Base-by-base conservation (phyloP, 2,113 vertebrate species). In the Osmerus mordax region DNA sequence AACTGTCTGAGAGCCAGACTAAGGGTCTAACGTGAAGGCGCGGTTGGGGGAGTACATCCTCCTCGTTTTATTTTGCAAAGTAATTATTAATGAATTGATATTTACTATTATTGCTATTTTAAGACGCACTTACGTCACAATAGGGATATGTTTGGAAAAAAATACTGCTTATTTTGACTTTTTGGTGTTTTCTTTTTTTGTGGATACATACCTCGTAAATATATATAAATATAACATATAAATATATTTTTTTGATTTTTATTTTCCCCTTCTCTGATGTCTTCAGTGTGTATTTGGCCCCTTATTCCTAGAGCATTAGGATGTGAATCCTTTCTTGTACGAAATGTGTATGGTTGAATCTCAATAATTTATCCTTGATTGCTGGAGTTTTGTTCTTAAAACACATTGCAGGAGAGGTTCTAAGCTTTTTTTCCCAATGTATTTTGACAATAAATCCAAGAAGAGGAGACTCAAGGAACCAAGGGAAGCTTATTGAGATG, bases 161-260 rank as follows among this genome's bases (percentile, higher is more conserved):
- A 83, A 83, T 78, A 90, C 86, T 82, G 87, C 83, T 84, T 81
- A 81, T 85, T 88, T 90, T 85, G 75, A 85, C 83, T 76, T 78
- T 78, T 85, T 81, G 70, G 72, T 80, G 75, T 83, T 84, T 87
- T 80, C 41, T 78, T 84, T 84, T 75, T 83, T 88, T 87, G 91
- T 91, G 89, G 81, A 92, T 83, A 90, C 87, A 91, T 92, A 91
- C 92, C 92, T 93, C 91, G 84, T 89, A 91, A 89, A 91, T 90
- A 88, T 89, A 90, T 89, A 91, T 73, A 91, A 83, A 87, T 89
- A 88, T 89, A 89, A 84, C 77, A 90, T 80, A 87, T 89, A 92
- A 88, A 93, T 90, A 87, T 85, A 89, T 93, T 91, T 92, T 92
- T 92, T 87, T 83, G 88, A 91, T 85, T 87, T 89, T 87, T 88